Evolutionary conservation across 2,113 vertebrate genomes (phyloP).

Genomic region (Dinomys branickii): DNA sequence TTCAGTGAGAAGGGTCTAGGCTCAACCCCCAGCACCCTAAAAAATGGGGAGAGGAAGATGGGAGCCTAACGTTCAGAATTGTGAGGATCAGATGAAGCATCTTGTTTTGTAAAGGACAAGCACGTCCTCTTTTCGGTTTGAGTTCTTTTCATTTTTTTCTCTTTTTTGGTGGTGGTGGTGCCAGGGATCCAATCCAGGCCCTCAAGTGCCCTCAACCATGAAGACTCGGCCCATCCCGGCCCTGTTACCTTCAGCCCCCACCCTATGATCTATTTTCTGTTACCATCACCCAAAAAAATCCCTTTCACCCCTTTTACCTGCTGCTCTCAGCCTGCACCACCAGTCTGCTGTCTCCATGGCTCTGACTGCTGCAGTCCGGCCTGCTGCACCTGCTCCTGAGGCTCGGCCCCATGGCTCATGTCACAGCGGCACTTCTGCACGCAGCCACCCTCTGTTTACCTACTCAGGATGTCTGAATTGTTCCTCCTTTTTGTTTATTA

Average conservation of each 20-base stretch:
- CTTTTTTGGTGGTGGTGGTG: background rate
- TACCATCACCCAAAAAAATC: background rate
- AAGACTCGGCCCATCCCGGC: background rate
- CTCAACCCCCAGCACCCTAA: background rate
- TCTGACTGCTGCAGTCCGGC: too few species aligned
- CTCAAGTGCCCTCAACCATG: background rate
- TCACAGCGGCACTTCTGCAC: background rate
- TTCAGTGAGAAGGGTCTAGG: background rate
- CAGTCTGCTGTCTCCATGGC: background rate
- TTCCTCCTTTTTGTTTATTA: background rate
- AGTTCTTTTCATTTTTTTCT: background rate
- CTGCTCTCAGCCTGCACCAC: background rate
- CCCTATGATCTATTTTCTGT: background rate
- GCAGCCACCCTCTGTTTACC: background rate
- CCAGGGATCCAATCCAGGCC: background rate
- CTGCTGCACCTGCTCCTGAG: too few species aligned
- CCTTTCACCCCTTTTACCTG: background rate
- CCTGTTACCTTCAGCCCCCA: background rate
- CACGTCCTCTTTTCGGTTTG: background rate
- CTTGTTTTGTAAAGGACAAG: background rate
- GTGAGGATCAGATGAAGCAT: background rate
- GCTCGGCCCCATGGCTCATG: background rate
- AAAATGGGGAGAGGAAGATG: background rate
- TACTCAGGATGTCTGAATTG: background rate
- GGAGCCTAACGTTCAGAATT: background rate